Evolutionary conservation across 2,797 vertebrate species (phyloP).

Genomic region (Myripristis jacobus): DNA sequence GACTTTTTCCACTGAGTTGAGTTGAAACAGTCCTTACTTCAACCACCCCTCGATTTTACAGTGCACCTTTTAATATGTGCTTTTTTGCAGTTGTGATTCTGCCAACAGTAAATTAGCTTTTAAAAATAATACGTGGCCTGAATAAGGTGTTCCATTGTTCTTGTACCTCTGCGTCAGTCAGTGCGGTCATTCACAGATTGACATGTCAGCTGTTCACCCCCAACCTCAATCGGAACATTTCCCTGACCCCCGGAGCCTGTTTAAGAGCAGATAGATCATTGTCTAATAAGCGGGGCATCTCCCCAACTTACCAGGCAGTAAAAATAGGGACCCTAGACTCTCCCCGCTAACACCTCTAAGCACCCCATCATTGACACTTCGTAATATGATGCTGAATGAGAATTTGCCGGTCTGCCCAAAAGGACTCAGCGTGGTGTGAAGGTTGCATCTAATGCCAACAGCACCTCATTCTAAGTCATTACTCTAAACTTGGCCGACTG

Average conservation of each 20-base stretch:
- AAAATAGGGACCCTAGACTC: constrained; percentile 62
- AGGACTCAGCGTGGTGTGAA: constrained; percentile 77
- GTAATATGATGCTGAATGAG: constrained; percentile 79
- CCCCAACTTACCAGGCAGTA: constrained; percentile 63
- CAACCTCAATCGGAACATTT: constrained; percentile 69
- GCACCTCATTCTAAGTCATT: constrained; percentile 78
- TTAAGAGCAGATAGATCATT: constrained; percentile 75
- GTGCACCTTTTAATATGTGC: neutral
- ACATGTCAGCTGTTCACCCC: constrained; percentile 74
- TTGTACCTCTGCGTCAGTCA: constrained; percentile 13
- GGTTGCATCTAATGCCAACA: constrained; percentile 78
- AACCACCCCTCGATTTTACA: too few species aligned
- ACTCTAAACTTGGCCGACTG: constrained; percentile 76
- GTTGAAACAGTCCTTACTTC: too few species aligned
- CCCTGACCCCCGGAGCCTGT: constrained; percentile 66
- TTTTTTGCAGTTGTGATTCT: neutral
- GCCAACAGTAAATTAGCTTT: neutral
- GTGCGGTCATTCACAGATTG: constrained; percentile 46
- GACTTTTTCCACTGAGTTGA: too few species aligned
- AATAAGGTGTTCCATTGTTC: constrained; percentile 20
- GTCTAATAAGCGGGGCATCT: constrained; percentile 70
- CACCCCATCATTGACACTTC: constrained; percentile 78
- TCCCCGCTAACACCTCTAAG: constrained; percentile 75
- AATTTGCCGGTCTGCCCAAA: constrained; percentile 68
- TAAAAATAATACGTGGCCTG: constrained; percentile 10